These are phyloP conservation scores for Centropyge bicolor DNA, from an alignment of 2,797 vertebrate genomes.

Conservation along the genomic window DNA sequence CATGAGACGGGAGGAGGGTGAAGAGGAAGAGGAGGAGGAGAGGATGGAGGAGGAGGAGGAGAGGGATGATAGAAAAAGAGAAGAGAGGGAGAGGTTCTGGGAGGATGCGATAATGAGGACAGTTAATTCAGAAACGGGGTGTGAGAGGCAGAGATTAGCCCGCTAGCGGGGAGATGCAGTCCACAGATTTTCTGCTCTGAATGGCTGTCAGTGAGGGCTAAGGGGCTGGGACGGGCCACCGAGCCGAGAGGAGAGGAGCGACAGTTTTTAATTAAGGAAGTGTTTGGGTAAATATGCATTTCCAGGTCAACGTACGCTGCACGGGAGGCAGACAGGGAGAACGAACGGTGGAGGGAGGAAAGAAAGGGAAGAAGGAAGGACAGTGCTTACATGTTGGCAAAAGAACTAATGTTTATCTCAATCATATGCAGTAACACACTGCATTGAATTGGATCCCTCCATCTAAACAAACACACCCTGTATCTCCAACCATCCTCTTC, in stretches of 20 bases:
- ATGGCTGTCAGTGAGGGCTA: slow-evolving; percentile 72
- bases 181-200: slow-evolving; percentile 81
- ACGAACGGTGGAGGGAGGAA: background rate
- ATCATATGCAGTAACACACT: background rate
- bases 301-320: slow-evolving; percentile 66
- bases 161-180: slow-evolving; percentile 72
- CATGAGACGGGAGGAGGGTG: slow-evolving; percentile 25
- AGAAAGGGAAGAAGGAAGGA: background rate
- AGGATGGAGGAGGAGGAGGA: slow-evolving; percentile 20
- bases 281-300: slow-evolving; percentile 75
- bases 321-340: slow-evolving; percentile 28
- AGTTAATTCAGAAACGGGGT: slow-evolving; percentile 82
- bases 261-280: slow-evolving; percentile 79
- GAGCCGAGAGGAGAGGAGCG: slow-evolving; percentile 59
- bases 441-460: background rate
- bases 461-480: background rate
- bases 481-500: background rate
- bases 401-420: background rate
- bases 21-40: slow-evolving; percentile 20
- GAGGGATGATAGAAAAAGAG: slow-evolving; percentile 36
- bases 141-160: slow-evolving; percentile 81
- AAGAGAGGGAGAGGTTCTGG: slow-evolving; percentile 70
- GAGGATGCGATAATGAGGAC: slow-evolving; percentile 81
- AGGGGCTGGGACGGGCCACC: slow-evolving; percentile 61
- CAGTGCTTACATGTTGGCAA: background rate